Evolutionary conservation across 2,113 vertebrate species (phyloP).

Genomic region (Phalacrocorax pelagicus): DNA sequence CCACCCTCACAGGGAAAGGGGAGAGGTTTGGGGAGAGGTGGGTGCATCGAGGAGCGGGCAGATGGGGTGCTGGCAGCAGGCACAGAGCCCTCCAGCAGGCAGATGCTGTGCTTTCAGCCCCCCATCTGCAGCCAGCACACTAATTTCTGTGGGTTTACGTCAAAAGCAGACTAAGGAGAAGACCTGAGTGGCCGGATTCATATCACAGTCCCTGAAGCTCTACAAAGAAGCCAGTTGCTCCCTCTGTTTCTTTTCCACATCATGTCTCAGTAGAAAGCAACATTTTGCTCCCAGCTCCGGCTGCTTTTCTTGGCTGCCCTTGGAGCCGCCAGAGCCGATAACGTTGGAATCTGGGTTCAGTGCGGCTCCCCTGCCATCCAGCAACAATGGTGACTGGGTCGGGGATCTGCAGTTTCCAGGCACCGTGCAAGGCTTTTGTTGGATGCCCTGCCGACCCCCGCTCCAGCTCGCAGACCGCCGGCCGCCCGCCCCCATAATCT

Average conservation of each 20-base stretch:
- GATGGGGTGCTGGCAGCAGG: neutral
- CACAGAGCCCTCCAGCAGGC: neutral
- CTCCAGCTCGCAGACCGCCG: fast-evolving
- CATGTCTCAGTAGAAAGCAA: neutral
- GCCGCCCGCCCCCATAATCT: neutral
- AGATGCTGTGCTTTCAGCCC: neutral
- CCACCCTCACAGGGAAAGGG: neutral
- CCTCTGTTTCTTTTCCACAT: neutral
- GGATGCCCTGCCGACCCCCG: neutral
- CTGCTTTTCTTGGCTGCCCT: slow-evolving; percentile 29
- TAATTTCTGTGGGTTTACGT: neutral
- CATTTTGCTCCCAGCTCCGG: neutral
- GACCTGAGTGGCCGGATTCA: neutral
- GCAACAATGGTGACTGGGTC: neutral
- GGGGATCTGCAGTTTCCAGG: neutral
- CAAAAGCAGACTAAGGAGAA: neutral
- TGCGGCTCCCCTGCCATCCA: neutral
- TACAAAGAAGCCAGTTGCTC: neutral
- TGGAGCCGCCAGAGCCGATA: neutral
- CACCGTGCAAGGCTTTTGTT: neutral
- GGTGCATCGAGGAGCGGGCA: neutral
- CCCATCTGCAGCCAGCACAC: neutral
- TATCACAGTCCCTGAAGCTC: neutral
- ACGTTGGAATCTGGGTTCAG: fast-evolving
- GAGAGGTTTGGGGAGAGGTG: neutral